phyloP scores from a whole-genome alignment of 2,113 vertebrate genomes.

The Pao palembangensis region DNA sequence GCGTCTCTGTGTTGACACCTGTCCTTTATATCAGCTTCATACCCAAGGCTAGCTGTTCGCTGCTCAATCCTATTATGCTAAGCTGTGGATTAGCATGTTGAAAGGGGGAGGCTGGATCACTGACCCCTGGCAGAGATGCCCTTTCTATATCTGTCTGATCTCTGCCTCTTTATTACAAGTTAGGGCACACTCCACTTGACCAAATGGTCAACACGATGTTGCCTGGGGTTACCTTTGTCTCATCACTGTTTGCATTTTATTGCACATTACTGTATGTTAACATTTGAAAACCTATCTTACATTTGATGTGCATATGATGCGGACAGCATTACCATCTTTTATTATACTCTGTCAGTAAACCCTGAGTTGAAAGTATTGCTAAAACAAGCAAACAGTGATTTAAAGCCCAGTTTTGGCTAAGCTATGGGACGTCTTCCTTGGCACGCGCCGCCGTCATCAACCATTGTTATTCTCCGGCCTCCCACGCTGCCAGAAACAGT shows the following conservation, averaged over 20 bases:
- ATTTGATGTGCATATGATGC: too few relatives aligned
- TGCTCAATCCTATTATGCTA: conserved; percentile 71
- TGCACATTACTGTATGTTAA: neutral
- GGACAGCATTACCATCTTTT: too few relatives aligned
- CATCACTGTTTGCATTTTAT: neutral
- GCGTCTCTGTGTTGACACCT: conserved; percentile 48
- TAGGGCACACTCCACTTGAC: conserved; percentile 9
- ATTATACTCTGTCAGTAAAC: too few relatives aligned
- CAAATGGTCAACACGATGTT: conserved; percentile 2
- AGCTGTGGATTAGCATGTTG: conserved; percentile 70
- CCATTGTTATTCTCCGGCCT: neutral
- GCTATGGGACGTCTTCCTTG: neutral
- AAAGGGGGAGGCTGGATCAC: conserved; percentile 28
- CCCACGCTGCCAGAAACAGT: conserved; percentile 1
- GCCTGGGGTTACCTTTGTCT: neutral
- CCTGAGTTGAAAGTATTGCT: too few relatives aligned
- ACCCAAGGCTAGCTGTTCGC: conserved; percentile 24
- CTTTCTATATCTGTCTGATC: conserved; percentile 46
- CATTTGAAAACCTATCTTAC: too few relatives aligned
- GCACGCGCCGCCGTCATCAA: neutral
- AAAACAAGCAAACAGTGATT: too few relatives aligned
- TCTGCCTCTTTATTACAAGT: conserved; percentile 19
- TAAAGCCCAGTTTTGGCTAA: too few relatives aligned
- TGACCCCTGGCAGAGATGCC: conserved; percentile 30
- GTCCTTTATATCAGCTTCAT: conserved; percentile 26